Base-by-base conservation (phyloP, 2,888 invertebrate species). In the Clostera curtula region DNA sequence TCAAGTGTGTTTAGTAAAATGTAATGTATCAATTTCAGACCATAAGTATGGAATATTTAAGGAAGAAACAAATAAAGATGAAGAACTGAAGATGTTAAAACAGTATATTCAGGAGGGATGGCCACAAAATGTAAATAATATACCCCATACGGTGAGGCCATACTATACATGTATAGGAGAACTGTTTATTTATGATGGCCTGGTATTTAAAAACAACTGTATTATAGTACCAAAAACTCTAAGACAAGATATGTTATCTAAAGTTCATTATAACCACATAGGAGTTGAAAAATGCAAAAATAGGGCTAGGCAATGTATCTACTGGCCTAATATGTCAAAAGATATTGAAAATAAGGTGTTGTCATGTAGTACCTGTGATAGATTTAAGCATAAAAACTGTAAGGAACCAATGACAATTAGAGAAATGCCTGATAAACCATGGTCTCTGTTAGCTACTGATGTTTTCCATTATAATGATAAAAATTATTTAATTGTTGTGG, bases 161-260 rank as follows among this genome's bases (percentile, higher is more conserved):
- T 33, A 34, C 14, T 42, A 27, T 27, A 22, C 31, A 9, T 28
- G 24, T 11, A 32, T 12, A 27, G 31, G 29, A 16, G 34, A 41
- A 19, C 21, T 43, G 10, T 19, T 25, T 17, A 10, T 29, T 2
- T 19, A 18, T 12, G 16, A 25, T 9, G 24, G 30, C 7, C 17
- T 34, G 5, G 20, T 41, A 10, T 44, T 31, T 17, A 36, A 37
- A 17, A 31, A 28, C 16, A 25, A 32, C 9, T 20, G 24, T 12
- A 6, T 39, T 12, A 18, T 36, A 1, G 34, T 42, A 18, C 36
- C 42, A 3, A 25, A 25, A 11, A 17, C 10, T 2, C 10, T 36
- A 20, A 24, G 38, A 24, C 17, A 26, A 2, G 18, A 34, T 12
- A 31, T 42, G 16, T 27, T 45, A 11, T 28, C 19, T 2, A 34